These are phyloP conservation scores for Ectemnius continuus DNA, from an alignment of 2,888 invertebrate genomes.

Conservation along the genomic window DNA sequence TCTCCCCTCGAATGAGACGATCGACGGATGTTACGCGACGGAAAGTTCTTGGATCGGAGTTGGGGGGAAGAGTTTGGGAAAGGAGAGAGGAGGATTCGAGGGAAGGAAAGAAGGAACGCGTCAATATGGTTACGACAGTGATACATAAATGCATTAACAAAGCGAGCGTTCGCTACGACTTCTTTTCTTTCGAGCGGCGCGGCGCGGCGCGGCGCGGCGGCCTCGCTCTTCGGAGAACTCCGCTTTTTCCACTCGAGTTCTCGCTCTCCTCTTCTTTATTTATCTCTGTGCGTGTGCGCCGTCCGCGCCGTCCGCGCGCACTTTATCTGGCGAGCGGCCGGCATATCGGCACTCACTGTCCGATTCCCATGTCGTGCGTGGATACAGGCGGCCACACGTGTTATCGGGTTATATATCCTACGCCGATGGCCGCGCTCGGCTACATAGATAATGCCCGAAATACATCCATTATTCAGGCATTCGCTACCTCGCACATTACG, in stretches of 20 bases:
- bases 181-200: conserved; percentile 23
- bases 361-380: conserved; percentile 34
- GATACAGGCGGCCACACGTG: conserved; percentile 26
- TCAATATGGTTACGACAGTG: conserved; percentile 52
- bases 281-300: conserved; percentile 4
- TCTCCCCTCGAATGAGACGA: not conserved
- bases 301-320: conserved; percentile 15
- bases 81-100: not conserved
- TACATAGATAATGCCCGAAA: conserved; percentile 65
- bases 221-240: conserved; percentile 26
- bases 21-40: not conserved
- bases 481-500: conserved; percentile 64
- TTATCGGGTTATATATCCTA: conserved; percentile 55
- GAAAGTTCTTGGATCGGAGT: conserved; percentile 14
- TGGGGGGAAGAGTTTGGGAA: conserved; percentile 15
- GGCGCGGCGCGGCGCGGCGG: conserved; percentile 26
- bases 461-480: conserved; percentile 72
- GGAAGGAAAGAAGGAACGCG: conserved; percentile 14
- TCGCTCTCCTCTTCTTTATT: conserved; percentile 7
- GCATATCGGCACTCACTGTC: conserved; percentile 41
- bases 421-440: conserved; percentile 46
- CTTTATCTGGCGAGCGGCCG: conserved; percentile 28
- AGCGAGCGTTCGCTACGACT: conserved; percentile 34
- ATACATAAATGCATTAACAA: conserved; percentile 75
- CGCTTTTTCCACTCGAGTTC: conserved; percentile 2